Base-by-base conservation (phyloP, 2,888 invertebrate genomes). In the Neelides folsomi region DNA sequence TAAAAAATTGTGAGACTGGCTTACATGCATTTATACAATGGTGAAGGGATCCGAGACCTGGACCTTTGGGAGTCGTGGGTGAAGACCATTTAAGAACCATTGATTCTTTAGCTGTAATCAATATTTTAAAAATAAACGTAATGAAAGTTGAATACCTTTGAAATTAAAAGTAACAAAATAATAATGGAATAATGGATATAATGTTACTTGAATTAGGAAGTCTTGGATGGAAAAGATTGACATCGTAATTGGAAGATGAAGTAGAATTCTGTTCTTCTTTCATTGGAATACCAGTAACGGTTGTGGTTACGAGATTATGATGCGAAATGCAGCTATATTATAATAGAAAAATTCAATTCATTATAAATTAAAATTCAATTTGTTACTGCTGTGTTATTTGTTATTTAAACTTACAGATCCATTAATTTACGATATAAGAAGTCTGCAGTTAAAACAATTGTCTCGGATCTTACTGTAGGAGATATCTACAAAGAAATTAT, bases 251-350 rank as follows among this genome's bases (percentile, higher is more conserved):
- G 0, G 95, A 92, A 52, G 95, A 97, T 0, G 92, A 90, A 69
- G 89, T 89, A 1, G 94, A 93, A 70, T 95, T 95, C 75, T 95
- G 94, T 70, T 97, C 95, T 72, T 97, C 95, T 76, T 98, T 98
- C 98, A 98, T 98, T 1, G 98, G 98, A 66, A 97, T 97, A 3
- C 95, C 92, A 6, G 94, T 94, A 1, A 98, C 95, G 0, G 95
- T 95, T 1, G 97, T 98, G 53, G 88, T 90, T 0, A 92, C 86
- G 43, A 98, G 75, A 68, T 86, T 81, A 66, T 90, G 95, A 69
- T 97, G 94, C 2, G 82, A 20, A 10, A 49, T 47, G 49, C 60
- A 58, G 35, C 63, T 63, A 27, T 8, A 35, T 18, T n/a, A n/a
- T n/a, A 47, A 36, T 40, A 44, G 13, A 47, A 34, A n/a, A 27